Evolutionary conservation across 1,140 invertebrate species (phyloP), one percentile per base, ranked within the genome.

Genomic region (Orchesella cincta): DNA sequence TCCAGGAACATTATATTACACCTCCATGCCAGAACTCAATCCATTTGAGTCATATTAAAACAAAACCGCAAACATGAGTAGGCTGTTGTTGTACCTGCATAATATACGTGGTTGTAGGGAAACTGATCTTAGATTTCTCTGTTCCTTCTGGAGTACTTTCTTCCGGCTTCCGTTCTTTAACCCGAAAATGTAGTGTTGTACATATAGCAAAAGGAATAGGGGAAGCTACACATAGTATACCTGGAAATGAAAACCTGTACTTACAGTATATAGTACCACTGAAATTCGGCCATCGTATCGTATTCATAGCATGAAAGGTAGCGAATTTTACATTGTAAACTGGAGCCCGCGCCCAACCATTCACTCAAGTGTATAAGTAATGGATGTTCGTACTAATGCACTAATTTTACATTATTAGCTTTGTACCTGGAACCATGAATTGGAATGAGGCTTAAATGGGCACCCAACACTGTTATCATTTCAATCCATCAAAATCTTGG

Each of bases 131-230:
- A 62, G 16, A 62, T 62, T 62, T 62, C 23, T 62, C 23, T 62
- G n/a, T n/a, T n/a, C 26, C 23, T 26, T 62, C 54, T n/a, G 23
- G 54, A 62, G 54, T 64, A 71, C 33, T 76, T 76, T 76, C 75
- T 76, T 76, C 75, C 75, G 75, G 75, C 75, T 76, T 76, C 75
- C 75, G 75, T 76, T 76, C 20, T 62, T 62, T 26, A 28, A 18
- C 54, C 39, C 20, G 39, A 46, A 46, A 46, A 46, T 46, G 39
- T 46, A 18, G 18, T 46, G 39, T 18, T 46, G 18, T 46, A 46
- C 18, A 46, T 46, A 46, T 18, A 46, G 5, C 18, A 46, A 5
- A 46, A 46, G 5, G 39, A 8, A 46, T 46, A n/a, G n/a, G n/a
- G n/a, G n/a, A n/a, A 20, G 20, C 39, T 20, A 57, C 52, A 26